Percentiles rank a stretch among this genome's conserved stretches.
phyloP scores from a whole-genome alignment of 2,797 vertebrate genomes.

The Smutsia temminckii region DNA sequence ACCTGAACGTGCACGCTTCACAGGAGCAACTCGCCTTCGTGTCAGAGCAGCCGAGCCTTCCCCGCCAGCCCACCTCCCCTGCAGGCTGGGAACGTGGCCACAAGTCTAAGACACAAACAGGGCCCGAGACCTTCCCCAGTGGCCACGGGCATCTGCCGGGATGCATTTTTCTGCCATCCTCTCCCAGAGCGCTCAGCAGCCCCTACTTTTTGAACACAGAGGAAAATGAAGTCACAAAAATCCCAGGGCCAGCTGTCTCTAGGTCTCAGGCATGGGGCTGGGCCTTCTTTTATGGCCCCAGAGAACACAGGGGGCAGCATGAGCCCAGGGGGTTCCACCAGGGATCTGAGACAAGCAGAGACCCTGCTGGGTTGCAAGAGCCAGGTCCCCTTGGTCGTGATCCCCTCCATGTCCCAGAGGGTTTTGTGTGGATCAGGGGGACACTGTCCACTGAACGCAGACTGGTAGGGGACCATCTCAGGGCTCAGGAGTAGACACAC shows the following conservation, averaged over 20 bases:
- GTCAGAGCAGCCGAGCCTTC: not conserved
- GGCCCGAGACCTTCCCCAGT: slow-evolving; percentile 83
- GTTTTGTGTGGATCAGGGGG: not conserved
- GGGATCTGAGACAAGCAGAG: no score
- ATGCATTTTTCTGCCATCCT: slow-evolving; percentile 80
- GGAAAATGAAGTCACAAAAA: not conserved
- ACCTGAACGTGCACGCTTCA: slow-evolving; percentile 65
- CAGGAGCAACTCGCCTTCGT: slow-evolving; percentile 39
- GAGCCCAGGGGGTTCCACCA: slow-evolving; percentile 67
- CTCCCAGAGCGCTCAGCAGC: not conserved
- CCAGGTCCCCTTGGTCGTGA: not conserved
- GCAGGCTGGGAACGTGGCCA: slow-evolving; percentile 82
- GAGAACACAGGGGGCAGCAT: not conserved
- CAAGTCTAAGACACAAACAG: slow-evolving; percentile 84
- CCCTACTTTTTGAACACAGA: not conserved
- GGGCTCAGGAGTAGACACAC: accelerated
- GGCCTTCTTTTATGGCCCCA: not conserved
- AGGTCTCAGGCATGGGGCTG: not conserved
- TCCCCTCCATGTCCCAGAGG: not conserved
- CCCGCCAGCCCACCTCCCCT: slow-evolving; percentile 82
- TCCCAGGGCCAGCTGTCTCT: slow-evolving; percentile 55
- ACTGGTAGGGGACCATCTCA: not conserved
- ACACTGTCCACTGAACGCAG: accelerated
- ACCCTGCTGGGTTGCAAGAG: accelerated
- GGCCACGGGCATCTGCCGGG: slow-evolving; percentile 90